Conservation (phyloP, 2,797 vertebrate species). For the Erpetoichthys calabaricus region DNA sequence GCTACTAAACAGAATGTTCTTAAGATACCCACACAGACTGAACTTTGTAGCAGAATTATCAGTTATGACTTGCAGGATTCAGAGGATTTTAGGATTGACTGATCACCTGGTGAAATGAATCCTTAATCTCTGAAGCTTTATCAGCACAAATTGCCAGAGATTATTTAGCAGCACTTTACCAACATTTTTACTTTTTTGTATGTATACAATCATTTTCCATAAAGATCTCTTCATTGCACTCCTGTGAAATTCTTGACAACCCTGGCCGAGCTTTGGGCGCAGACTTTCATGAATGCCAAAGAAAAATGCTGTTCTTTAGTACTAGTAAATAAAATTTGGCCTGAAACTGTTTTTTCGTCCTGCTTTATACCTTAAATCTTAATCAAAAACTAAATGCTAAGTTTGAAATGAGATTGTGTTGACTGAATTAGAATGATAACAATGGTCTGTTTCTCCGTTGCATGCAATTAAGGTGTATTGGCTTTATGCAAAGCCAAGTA, state of each 20-base stretch:
- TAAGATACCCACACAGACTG: slow-evolving; percentile 33
- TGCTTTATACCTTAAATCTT: no score
- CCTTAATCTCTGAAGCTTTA: slow-evolving; percentile 47
- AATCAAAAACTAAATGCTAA: no score
- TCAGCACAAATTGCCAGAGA: slow-evolving; percentile 62
- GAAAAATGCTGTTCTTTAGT: slow-evolving; percentile 54
- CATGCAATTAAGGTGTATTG: no score
- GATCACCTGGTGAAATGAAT: slow-evolving; percentile 28
- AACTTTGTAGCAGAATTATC: slow-evolving; percentile 48
- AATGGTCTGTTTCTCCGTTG: no score
- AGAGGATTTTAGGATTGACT: slow-evolving; percentile 32
- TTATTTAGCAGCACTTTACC: slow-evolving; percentile 84
- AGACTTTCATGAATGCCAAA: slow-evolving; percentile 68
- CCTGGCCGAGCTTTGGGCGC: slow-evolving; percentile 38
- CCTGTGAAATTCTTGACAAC: slow-evolving; percentile 34
- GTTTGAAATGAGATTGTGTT: no score
- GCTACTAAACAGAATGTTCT: slow-evolving; percentile 61
- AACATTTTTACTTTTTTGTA: slow-evolving; percentile 59
- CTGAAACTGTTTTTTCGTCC: no score
- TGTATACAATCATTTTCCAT: slow-evolving; percentile 52
- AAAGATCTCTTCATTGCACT: slow-evolving; percentile 30
- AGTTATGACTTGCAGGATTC: slow-evolving; percentile 44
- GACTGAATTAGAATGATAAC: no score
- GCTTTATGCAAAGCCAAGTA: no score
- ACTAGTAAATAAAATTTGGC: slow-evolving; percentile 16